Evolutionary conservation across 2,797 vertebrate genomes (phyloP).

Genomic region (Orestias chungarensis): DNA sequence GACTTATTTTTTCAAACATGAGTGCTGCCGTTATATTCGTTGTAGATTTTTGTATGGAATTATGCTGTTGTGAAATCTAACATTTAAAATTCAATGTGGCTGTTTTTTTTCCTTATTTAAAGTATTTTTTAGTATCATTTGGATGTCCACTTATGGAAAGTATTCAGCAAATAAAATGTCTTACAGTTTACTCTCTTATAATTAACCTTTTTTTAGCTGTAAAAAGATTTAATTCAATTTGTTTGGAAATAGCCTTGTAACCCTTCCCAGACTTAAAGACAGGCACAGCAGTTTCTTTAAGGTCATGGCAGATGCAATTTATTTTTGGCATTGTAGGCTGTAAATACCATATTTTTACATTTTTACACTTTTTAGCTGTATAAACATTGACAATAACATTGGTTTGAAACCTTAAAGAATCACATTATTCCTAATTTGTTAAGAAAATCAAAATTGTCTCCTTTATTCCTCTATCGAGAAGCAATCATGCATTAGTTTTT

Average conservation of each 20-base stretch:
- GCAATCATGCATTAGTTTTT: background rate
- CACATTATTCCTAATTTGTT: too few relatives aligned
- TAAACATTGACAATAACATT: too few relatives aligned
- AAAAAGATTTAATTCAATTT: background rate
- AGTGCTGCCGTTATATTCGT: background rate
- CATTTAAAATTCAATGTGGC: background rate
- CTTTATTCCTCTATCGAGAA: too few relatives aligned
- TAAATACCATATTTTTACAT: too few relatives aligned
- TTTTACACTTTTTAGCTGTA: too few relatives aligned
- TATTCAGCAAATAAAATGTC: background rate
- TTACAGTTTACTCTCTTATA: background rate
- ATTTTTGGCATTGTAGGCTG: background rate
- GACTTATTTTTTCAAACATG: too few relatives aligned
- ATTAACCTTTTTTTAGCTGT: background rate
- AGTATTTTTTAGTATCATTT: background rate
- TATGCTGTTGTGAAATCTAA: background rate
- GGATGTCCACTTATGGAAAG: background rate
- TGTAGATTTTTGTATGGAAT: background rate
- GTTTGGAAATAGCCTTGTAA: background rate
- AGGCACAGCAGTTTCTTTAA: background rate
- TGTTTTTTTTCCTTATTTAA: background rate
- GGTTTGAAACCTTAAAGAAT: too few relatives aligned
- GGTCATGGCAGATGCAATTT: background rate
- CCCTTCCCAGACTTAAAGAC: background rate
- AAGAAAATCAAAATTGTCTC: too few relatives aligned